Evolutionary conservation across 2,888 invertebrate genomes (phyloP).

Genomic region (Sympetrum striolatum): DNA sequence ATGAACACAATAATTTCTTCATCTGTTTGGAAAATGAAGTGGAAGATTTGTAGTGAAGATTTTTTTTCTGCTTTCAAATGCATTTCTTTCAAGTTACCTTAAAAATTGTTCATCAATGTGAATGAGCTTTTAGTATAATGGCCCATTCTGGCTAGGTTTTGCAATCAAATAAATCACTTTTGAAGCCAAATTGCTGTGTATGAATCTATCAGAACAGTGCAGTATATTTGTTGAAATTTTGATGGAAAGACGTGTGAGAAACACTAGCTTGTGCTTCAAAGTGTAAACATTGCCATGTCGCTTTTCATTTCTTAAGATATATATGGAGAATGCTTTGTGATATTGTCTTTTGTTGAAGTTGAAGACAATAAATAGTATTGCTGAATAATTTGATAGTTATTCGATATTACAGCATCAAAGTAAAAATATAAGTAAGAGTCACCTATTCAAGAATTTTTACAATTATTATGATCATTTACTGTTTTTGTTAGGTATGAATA

Average conservation of each 20-base stretch:
- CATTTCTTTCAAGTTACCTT: no score
- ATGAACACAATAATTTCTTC: neutral
- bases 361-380: neutral
- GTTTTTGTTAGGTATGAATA: no score
- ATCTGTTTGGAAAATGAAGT: neutral
- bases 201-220: neutral
- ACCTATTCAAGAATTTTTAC: no score
- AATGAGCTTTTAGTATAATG: no score
- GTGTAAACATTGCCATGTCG: neutral
- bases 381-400: neutral
- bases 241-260: neutral
- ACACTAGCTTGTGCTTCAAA: neutral
- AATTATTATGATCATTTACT: no score
- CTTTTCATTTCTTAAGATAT: neutral
- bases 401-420: neutral
- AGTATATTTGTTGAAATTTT: neutral
- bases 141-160: no score
- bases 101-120: no score
- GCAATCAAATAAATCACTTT: no score
- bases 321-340: neutral
- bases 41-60: no score
- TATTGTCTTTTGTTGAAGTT: constrained; percentile 1
- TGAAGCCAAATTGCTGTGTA: neutral
- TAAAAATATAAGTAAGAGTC: no score
- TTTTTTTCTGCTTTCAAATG: no score